These are phyloP conservation scores for Toxotes lorentzi DNA, from an alignment of 2,797 vertebrate genomes.

Conservation along the genomic window DNA sequence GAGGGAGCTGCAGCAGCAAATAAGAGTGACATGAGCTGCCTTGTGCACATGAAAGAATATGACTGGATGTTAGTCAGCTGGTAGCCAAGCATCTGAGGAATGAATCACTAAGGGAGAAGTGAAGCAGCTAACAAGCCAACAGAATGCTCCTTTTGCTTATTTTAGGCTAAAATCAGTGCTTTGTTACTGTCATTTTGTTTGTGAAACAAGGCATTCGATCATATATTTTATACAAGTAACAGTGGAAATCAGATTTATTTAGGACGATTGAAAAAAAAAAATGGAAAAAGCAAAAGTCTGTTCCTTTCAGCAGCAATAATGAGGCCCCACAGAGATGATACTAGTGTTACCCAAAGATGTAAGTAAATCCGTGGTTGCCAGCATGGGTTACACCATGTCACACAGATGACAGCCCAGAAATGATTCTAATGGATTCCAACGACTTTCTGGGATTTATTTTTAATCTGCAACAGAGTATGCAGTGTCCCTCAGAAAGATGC, in stretches of 20 bases:
- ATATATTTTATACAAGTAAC: background rate
- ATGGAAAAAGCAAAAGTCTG: background rate
- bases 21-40: background rate
- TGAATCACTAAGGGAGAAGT: background rate
- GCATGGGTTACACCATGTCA: conserved; percentile 32
- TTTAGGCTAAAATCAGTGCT: background rate
- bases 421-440: conserved; percentile 67
- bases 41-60: background rate
- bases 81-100: background rate
- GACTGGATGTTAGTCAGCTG: background rate
- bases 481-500: conserved; percentile 47
- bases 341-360: conserved; percentile 28
- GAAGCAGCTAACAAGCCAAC: background rate
- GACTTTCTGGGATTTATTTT: conserved; percentile 72
- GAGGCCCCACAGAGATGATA: conserved; percentile 20
- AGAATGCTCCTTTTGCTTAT: background rate
- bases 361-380: conserved; percentile 27
- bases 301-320: conserved; percentile 23
- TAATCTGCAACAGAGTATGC: conserved; percentile 67
- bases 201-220: conserved; percentile 2
- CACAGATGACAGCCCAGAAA: conserved; percentile 36
- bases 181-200: background rate
- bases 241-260: background rate
- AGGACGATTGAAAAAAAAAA: background rate
- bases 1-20: background rate